Base-by-base conservation (phyloP, 2,113 vertebrate species). In the Brachirus orientalis region DNA sequence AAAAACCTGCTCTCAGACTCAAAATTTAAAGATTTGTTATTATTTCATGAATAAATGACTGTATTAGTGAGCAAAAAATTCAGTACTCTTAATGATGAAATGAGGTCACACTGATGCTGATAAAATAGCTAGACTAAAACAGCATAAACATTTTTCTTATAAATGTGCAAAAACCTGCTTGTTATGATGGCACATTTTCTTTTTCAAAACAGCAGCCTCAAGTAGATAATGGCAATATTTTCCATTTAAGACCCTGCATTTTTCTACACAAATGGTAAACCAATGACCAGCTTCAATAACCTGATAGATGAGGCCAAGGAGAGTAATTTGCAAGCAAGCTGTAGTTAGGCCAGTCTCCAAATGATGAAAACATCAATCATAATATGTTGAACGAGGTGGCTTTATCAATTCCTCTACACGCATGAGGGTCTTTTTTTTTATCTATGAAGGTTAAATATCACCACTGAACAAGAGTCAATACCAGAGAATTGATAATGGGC, bases 391-490 rank as follows among this genome's bases (percentile, higher is more conserved):
- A 78, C 59, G 79, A 56, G 79, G 72, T 33, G 65, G 71, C 71
- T 83, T 84, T 84, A 84, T 86, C 86, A 89, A 89, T 89, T 86
- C 84, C 70, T 69, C 53, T 17, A 44, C 82, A 83, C 48, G 61
- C 80, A 53, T 55, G 67, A 51, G 47, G 45, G 69, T 53, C 85
- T 72, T 28, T 28, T 28, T 28, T 79, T 90, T 91, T 82, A 87
- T 86, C 88, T 80, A 63, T 54, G 85, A 87, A 92, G 88, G 90
- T 89, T 92, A 90, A 91, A 91, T 90, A 90, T 91, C 78, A 75
- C 83, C 69, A 75, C 71, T 61, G 87, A 91, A 89, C 58, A 54
- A 82, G 75, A 90, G 88, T 92, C 91, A 91, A 92, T 89, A 92
- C 73, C 71, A 77, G 64, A 52, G 85, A 88, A 90, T 88, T 92